Evolutionary conservation across 1,140 invertebrate species (phyloP), one percentile per base, ranked within the genome.

Genomic region (Spodoptera frugiperda): DNA sequence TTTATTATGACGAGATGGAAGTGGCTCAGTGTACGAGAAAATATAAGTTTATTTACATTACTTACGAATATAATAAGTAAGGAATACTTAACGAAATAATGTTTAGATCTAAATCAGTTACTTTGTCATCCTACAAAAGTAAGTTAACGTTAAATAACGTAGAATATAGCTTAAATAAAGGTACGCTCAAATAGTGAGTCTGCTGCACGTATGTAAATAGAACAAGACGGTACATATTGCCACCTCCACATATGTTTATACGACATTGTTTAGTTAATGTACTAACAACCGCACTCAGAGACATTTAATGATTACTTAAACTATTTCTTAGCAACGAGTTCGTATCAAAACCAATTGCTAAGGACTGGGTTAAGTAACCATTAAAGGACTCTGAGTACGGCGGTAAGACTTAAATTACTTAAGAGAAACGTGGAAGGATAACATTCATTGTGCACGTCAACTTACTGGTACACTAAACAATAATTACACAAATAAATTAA

Each of bases 401-500:
- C n/a, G n/a, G n/a, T n/a, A n/a, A 63, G 11, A 12, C 30, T 57
- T 25, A 48, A 49, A 44, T 67, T 67, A 63, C 14, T 25, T 39
- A 39, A 39, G 33, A 39, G 25, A 14, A 68, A 30, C 49, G 65
- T 73, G 71, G 54, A 76, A 76, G 73, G 73, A 76, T 49, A 76
- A 76, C 73, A 76, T 53, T 76, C 59, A 67, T 67, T 54, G 71
- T 73, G 55, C 55, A 73, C 71, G 55, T 30, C 21, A n/a, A 59
- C 10, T 49, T 59, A 8, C 2, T 48, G n/a, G 15, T 12, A 17
- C 15, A 53, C 51, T 53, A 17, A 53, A 72, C 15, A 72, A 57
- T 71, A 17, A 51, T 44, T 63, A 54, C 65, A 72, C 65, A 17
- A 75, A 76, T 70, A 82, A 79, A 53, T 77, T 77, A 82, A 79